Evolutionary conservation across 2,113 vertebrate genomes (phyloP), one percentile per base, ranked within the genome.

Genomic region (Limanda limanda): DNA sequence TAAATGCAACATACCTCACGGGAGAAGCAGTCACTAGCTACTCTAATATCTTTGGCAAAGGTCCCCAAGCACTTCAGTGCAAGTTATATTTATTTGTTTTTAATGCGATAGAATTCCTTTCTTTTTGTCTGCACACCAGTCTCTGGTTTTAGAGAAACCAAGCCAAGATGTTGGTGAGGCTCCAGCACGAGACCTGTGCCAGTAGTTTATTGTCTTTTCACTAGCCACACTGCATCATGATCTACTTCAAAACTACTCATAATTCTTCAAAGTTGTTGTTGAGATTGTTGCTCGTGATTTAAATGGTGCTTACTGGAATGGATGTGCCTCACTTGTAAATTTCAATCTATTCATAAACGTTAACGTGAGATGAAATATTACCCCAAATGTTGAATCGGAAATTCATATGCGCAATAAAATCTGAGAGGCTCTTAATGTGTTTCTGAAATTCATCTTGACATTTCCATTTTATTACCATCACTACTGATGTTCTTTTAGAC

Each of bases 11-110:
- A 1, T 17, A 25, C 45, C 88, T 86, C 81, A 3, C 21, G 79
- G 70, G 85, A 70, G 73, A 68, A 71, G 68, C 71, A 79, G 68
- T 82, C 81, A 80, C 81, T 87, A 71, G 75, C 79, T 80, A 69
- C 73, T 81, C 59, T 76, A 76, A 88, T 79, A 74, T 79, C 57
- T 83, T 77, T 84, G 83, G 67, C 69, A n/a, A 27, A 31, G 52
- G 51, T 84, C 76, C 74, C 82, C 1, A 20, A 68, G 67, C 15
- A 1, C 42, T 54, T n/a, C 61, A 35, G 13, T 68, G 51, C 27
- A 55, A 84, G 37, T 69, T 69, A 24, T 21, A 52, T 76, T 74
- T 31, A 69, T 65, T 70, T 69, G 60, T 73, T 81, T 68, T 45
- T 51, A 42, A 70, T 37, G 10, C 35, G 42, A 75, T 81, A 52